Evolutionary conservation across 2,797 vertebrate species (phyloP).

Genomic region (Anguilla marmorata): DNA sequence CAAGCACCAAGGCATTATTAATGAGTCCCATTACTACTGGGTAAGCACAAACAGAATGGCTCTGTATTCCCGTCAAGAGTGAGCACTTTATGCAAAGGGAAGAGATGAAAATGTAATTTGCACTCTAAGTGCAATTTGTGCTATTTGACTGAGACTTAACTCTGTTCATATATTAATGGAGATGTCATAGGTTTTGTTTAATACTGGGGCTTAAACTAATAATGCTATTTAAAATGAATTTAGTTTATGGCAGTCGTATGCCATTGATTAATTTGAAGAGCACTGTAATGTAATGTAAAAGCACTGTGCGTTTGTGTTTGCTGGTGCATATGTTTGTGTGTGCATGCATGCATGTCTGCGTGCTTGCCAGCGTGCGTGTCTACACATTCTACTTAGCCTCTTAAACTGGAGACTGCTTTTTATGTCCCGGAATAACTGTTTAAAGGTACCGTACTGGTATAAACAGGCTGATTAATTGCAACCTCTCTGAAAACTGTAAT

Average conservation of each 20-base stretch:
- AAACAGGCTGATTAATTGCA: background rate
- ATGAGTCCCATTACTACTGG: background rate
- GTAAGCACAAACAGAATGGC: background rate
- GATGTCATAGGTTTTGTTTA: background rate
- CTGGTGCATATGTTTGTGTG: slow-evolving; percentile 10
- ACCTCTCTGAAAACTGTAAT: background rate
- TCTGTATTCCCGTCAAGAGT: background rate
- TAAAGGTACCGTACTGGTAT: background rate
- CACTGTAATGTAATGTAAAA: too few relatives aligned
- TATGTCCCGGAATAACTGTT: background rate
- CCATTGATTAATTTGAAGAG: background rate
- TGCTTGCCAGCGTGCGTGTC: background rate
- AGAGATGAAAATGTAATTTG: slow-evolving; percentile 1
- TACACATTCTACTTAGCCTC: too few relatives aligned
- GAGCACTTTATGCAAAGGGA: background rate
- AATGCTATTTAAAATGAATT: background rate
- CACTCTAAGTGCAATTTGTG: background rate
- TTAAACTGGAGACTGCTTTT: too few relatives aligned
- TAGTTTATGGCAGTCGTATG: background rate
- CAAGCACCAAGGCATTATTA: background rate
- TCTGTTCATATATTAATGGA: slow-evolving; percentile 1
- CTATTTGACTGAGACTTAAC: background rate
- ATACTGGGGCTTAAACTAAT: background rate
- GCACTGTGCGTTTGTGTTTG: background rate
- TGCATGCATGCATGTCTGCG: background rate